Base-by-base conservation (phyloP, 2,797 vertebrate species). In the Myotis vivesi region DNA sequence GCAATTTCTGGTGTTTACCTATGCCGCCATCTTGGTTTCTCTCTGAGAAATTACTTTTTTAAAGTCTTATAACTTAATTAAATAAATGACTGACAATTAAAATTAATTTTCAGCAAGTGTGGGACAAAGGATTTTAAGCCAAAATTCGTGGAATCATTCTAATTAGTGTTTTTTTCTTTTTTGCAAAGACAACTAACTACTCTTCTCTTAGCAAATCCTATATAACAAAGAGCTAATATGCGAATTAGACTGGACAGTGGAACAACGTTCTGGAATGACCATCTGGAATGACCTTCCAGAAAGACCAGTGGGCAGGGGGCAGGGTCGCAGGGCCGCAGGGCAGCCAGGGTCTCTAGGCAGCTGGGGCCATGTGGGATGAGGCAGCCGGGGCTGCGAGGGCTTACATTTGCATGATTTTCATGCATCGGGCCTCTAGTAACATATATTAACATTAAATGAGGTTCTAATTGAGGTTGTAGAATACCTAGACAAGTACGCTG, bases 41-140 rank as follows among this genome's bases (percentile, higher is more conserved):
- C 38, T 41, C 38, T 41, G 55, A 91, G 71, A 92, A 93, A 92
- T 51, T 81, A 30, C 19, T 83, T 94, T 89, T 86, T 36, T 66
- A 87, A 87, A 79, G 69, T 92, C 53, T 79, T 89, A 23, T 87
- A 89, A 93, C 12, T 87, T 81, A 92, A 88, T 46, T 83, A 94
- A 82, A 51, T 84, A 89, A 51, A 10, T 71, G 15, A 85, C 19
- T 80, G n/a, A 59, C 46, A 86, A 33, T n/a, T 72, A 85, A 75
- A 92, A 94, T 92, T 88, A 88, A 91, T 82, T 94, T 95, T n/a
- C 30, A 92, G 46, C 17, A 94, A 41, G 20, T 66, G 16, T 83
- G 71, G 57, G 22, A 84, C 57, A 91, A 94, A 77, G 38, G 16
- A n/a, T 8, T 75, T 17, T 80, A 86, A 81, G 76, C 30, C 51